Conservation (phyloP, 2,797 vertebrate genomes). For the Lacerta bilineata region DNA sequence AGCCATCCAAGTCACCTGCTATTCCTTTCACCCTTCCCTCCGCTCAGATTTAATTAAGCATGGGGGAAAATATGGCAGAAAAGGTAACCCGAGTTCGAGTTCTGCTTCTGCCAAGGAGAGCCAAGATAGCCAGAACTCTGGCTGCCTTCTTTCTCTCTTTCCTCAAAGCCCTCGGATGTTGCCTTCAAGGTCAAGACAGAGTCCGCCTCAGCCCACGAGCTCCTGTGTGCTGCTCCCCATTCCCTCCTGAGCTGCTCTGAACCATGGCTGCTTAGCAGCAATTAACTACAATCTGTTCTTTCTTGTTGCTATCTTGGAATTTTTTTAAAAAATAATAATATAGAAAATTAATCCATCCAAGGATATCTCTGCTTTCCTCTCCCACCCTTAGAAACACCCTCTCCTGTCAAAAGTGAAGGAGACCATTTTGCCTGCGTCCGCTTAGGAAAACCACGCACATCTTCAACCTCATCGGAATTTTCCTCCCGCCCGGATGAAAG, state of each 20-base stretch:
- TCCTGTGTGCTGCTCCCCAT: neutral
- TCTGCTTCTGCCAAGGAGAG: too few species aligned
- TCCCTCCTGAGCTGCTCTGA: slow-evolving; percentile 44
- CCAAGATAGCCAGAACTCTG: too few species aligned
- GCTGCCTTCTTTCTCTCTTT: neutral
- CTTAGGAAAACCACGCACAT: neutral
- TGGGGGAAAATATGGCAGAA: too few species aligned
- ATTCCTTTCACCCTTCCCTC: too few species aligned
- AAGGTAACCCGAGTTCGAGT: too few species aligned
- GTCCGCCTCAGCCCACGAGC: neutral
- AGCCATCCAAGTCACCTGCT: too few species aligned
- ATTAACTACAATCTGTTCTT: slow-evolving; percentile 41
- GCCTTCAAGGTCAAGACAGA: neutral
- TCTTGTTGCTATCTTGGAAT: neutral
- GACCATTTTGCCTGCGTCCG: slow-evolving; percentile 16
- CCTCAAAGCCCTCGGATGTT: neutral
- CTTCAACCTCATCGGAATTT: slow-evolving; percentile 25
- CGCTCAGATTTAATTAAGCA: too few species aligned
- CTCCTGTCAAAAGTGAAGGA: slow-evolving; percentile 36
- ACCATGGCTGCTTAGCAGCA: slow-evolving; percentile 42
- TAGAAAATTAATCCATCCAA: neutral
- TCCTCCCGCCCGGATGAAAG: neutral
- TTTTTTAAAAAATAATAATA: too few species aligned
- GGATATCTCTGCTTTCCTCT: too few species aligned
- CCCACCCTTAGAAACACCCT: neutral